Evolutionary conservation across 1,140 invertebrate species (phyloP), one percentile per base, ranked within the genome.

Genomic region (Theocolax elegans): DNA sequence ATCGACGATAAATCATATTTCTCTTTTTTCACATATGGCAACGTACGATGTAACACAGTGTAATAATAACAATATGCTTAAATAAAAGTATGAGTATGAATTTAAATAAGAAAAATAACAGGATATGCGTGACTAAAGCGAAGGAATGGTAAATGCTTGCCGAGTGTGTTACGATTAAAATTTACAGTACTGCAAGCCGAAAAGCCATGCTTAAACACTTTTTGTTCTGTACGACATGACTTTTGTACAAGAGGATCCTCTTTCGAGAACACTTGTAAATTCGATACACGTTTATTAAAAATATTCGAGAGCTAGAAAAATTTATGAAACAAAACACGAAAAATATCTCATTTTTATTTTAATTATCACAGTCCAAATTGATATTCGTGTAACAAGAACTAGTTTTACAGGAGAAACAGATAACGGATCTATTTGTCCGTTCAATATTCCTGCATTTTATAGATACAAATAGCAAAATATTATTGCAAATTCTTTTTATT

Each of bases 301-400:
- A 44, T 54, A 54, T 29, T 54, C 38, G 25, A 42, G 63, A 44
- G 27, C 27, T 35, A 44, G 4, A 49, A 49, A 49, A 35, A 48
- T 63, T 63, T 44, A 44, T 6, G 27, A 44, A 38, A 38, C 3
- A 4, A 56, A 56, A 53, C 53, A 40, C 40, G 9, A 27, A 35
- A 29, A 40, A 54, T 40, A 44, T 40, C n/a, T n/a, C n/a, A n/a
- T 17, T 53, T 35, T 31, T 59, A 42, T 17, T 63, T 56, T 12
- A 23, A 19, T 51, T 69, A 69, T 69, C 67, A 69, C 67, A 69
- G 67, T 69, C 67, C 67, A 69, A 69, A 69, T 69, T 51, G 44
- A 62, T 62, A 68, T 49, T 65, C 27, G 46, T n/a, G 35, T 42
- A 54, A 29, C 29, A 15, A n/a, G n/a, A n/a, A n/a, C n/a, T n/a